These are phyloP conservation scores for Epirrhoe tristata DNA, from an alignment of 2,888 invertebrate species.

Conservation along the genomic window DNA sequence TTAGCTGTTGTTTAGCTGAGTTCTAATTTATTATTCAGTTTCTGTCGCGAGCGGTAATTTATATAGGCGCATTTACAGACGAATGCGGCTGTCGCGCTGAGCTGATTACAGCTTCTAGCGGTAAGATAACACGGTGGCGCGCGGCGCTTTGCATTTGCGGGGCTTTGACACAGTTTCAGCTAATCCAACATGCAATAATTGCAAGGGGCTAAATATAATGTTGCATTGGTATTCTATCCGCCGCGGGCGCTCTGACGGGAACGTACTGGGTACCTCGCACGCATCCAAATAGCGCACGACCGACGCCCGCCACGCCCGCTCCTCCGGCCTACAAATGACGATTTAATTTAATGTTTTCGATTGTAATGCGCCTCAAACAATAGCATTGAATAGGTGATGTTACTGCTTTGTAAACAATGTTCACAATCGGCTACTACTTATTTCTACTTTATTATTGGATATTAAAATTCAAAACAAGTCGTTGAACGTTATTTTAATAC, in stretches of 20 bases:
- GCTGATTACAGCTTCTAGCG: slow-evolving; percentile 52
- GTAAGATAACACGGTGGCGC: slow-evolving; percentile 50
- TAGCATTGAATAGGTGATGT: slow-evolving; percentile 47
- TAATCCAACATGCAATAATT: slow-evolving; percentile 69
- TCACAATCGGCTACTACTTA: slow-evolving; percentile 36
- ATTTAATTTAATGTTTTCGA: slow-evolving; percentile 68
- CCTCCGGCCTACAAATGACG: slow-evolving; percentile 74
- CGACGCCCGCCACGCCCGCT: slow-evolving; percentile 43
- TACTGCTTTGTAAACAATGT: slow-evolving; percentile 37
- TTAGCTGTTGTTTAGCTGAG: slow-evolving; percentile 51
- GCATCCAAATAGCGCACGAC: slow-evolving; percentile 73
- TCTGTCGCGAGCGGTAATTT: slow-evolving; percentile 53
- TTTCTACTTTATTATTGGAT: slow-evolving; percentile 30
- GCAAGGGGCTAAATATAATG: slow-evolving; percentile 75
- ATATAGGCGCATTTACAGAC: slow-evolving; percentile 55
- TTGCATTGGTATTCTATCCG: slow-evolving; percentile 71
- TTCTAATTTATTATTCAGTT: slow-evolving; percentile 56
- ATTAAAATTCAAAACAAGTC: slow-evolving; percentile 39
- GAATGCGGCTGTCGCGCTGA: slow-evolving; percentile 54
- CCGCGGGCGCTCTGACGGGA: slow-evolving; percentile 60
- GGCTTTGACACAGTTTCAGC: slow-evolving; percentile 70
- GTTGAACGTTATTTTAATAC: slow-evolving; percentile 30
- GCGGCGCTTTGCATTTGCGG: slow-evolving; percentile 44
- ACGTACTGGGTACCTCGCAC: slow-evolving; percentile 54
- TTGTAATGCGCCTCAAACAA: slow-evolving; percentile 68